Percentiles rank a stretch among this genome's conserved stretches.
Conservation (phyloP, 2,113 vertebrate genomes). For the Telmatochromis sp. region DNA sequence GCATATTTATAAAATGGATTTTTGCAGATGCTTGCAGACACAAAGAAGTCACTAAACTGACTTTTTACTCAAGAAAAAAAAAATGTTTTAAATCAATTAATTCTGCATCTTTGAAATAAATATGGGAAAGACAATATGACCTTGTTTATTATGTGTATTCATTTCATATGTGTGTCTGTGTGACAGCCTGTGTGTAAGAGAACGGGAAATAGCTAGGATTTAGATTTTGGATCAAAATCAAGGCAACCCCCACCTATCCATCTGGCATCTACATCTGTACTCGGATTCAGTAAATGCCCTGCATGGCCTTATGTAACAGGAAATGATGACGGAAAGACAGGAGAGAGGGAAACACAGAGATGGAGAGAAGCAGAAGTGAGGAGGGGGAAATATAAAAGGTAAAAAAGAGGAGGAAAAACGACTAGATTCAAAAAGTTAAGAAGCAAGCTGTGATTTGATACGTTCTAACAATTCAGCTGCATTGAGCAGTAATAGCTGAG, state of each 20-base stretch:
- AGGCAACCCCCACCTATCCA: slow-evolving; percentile 23
- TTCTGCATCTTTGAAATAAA: not conserved
- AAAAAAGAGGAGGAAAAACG: not conserved
- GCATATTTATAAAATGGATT: not conserved
- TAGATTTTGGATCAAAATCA: slow-evolving; percentile 12
- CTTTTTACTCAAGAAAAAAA: not conserved
- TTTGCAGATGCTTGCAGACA: not conserved
- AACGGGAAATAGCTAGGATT: not conserved
- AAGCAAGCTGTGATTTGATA: not conserved
- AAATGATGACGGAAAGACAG: not conserved
- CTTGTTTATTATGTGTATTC: not conserved
- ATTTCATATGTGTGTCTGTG: not conserved
- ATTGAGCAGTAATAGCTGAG: not conserved
- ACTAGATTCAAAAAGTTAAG: not conserved
- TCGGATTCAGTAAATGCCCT: not conserved
- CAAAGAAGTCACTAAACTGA: not conserved
- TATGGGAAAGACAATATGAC: not conserved
- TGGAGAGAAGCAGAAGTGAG: not conserved
- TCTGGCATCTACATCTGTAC: slow-evolving; percentile 23
- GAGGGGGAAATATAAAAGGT: not conserved
- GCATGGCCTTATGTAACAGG: not conserved
- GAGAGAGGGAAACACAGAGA: not conserved
- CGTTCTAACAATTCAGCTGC: not conserved
- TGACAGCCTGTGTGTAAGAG: not conserved
- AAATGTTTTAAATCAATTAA: not conserved